Percentiles rank a stretch among this genome's conserved stretches.
These are phyloP conservation scores for Tiphia femorata DNA, from an alignment of 2,888 invertebrate species.

Conservation along the genomic window DNA sequence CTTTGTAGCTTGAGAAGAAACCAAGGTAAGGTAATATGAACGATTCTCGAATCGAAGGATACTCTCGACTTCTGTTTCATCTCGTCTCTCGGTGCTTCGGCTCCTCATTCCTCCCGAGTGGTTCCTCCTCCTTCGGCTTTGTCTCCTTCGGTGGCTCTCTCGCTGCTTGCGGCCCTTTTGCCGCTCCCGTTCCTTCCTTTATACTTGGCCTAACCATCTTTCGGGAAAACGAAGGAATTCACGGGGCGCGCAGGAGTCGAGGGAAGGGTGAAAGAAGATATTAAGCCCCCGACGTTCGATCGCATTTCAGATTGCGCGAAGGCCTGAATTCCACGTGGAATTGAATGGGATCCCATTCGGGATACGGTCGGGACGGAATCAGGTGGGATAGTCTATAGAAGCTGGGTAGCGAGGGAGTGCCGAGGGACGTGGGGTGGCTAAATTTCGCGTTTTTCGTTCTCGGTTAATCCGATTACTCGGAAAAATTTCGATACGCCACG, in stretches of 20 bases:
- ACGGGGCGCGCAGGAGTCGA: not conserved
- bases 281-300: slow-evolving; percentile 1
- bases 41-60: too few relatives aligned
- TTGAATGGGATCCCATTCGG: slow-evolving; percentile 2
- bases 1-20: too few relatives aligned
- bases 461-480: slow-evolving; percentile 3
- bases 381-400: too few relatives aligned
- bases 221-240: not conserved
- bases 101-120: too few relatives aligned
- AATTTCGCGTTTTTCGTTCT: not conserved
- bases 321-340: not conserved
- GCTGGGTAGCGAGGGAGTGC: not conserved
- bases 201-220: not conserved
- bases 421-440: not conserved
- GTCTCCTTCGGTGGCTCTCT: not conserved
- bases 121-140: not conserved
- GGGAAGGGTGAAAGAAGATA: not conserved
- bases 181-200: not conserved
- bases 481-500: not conserved
- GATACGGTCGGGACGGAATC: not conserved
- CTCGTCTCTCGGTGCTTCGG: too few relatives aligned
- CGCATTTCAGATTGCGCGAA: not conserved
- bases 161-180: not conserved
- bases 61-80: too few relatives aligned
- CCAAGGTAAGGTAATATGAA: too few relatives aligned